phyloP scores from a whole-genome alignment of 2,888 invertebrate genomes.

The Nephrotoma flavescens region DNA sequence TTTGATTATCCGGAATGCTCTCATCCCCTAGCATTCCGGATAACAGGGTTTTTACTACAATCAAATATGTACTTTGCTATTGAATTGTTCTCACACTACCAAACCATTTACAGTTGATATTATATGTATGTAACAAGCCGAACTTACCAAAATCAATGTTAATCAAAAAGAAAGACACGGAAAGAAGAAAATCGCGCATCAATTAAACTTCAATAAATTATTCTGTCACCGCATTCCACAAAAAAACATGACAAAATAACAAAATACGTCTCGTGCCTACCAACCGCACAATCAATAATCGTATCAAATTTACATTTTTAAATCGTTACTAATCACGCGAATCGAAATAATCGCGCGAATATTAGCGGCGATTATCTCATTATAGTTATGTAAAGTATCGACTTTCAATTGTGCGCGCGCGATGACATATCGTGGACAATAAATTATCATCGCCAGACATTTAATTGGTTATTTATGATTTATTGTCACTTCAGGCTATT shows the following conservation, averaged over 20 bases:
- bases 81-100: too few relatives aligned
- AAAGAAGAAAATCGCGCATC: background rate
- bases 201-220: background rate
- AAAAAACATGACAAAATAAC: background rate
- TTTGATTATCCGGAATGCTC: too few relatives aligned
- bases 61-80: too few relatives aligned
- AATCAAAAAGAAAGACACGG: background rate
- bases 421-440: background rate
- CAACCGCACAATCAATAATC: background rate
- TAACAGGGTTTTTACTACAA: too few relatives aligned
- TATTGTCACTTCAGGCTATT: background rate
- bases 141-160: too few relatives aligned
- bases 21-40: too few relatives aligned
- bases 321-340: background rate
- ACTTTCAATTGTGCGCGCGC: background rate
- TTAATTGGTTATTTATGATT: background rate
- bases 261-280: background rate
- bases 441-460: background rate
- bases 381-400: background rate
- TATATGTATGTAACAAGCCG: too few relatives aligned
- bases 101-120: too few relatives aligned
- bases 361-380: background rate
- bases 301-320: background rate
- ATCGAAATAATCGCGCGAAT: background rate
- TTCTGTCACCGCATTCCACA: background rate